Conservation (phyloP, 2,113 vertebrate genomes). For the Reinhardtius hippoglossoides region DNA sequence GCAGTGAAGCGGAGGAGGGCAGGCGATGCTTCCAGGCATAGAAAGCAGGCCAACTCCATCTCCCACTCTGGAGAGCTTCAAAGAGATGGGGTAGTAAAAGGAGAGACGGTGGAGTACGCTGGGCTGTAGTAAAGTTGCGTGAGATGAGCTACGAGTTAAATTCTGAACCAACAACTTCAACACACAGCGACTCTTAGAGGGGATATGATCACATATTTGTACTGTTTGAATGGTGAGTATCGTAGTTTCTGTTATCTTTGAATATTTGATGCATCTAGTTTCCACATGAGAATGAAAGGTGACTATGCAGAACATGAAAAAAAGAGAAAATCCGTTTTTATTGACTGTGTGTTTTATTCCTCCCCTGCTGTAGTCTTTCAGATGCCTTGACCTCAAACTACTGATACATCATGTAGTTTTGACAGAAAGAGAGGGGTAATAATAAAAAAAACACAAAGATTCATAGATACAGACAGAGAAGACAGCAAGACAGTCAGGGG, state of each 20-base stretch:
- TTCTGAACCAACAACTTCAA: slow-evolving; percentile 27
- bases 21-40: slow-evolving; percentile 76
- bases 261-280: slow-evolving; percentile 7
- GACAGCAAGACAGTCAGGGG: slow-evolving; percentile 66
- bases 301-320: neutral
- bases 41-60: slow-evolving; percentile 76
- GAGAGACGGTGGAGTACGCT: slow-evolving; percentile 27
- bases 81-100: slow-evolving; percentile 47
- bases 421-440: slow-evolving; percentile 29
- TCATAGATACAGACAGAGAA: slow-evolving; percentile 47
- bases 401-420: slow-evolving; percentile 44
- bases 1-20: slow-evolving; percentile 75
- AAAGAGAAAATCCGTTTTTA: neutral
- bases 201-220: neutral
- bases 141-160: slow-evolving; percentile 31
- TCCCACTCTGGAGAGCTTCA: slow-evolving; percentile 65
- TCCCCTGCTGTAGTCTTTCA: slow-evolving; percentile 5
- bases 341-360: slow-evolving; percentile 18
- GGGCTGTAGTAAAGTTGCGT: slow-evolving; percentile 39
- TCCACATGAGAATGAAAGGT: neutral
- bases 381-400: slow-evolving; percentile 16
- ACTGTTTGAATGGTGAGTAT: neutral
- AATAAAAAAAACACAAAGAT: slow-evolving; percentile 41
- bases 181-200: neutral
- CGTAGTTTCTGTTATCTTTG: neutral